Percentiles rank a stretch among this genome's conserved stretches.
Evolutionary conservation across 1,140 invertebrate genomes (phyloP).

Genomic region (Melipona quadrifasciata): DNA sequence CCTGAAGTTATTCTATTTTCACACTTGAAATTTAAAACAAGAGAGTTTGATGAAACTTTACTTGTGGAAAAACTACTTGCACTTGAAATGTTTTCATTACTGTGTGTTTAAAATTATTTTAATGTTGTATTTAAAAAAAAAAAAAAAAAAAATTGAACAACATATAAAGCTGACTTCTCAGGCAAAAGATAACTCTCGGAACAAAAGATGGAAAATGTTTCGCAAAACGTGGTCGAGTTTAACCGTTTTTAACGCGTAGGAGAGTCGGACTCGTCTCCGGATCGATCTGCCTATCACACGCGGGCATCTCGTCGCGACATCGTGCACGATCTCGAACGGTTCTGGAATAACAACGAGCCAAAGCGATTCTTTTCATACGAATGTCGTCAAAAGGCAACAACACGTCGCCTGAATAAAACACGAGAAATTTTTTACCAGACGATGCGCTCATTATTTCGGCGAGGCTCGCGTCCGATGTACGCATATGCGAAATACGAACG

Average conservation of each 20-base stretch:
- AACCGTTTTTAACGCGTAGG: not conserved
- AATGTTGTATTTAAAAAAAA: not conserved
- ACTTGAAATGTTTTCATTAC: not conserved
- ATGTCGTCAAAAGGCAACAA: not conserved
- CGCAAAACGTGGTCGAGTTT: not conserved
- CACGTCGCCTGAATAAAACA: slow-evolving; percentile 19
- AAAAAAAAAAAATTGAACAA: too few species aligned
- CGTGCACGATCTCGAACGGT: not conserved
- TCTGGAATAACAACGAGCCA: not conserved
- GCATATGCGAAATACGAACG: not conserved
- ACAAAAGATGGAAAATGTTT: not conserved
- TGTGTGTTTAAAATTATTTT: not conserved
- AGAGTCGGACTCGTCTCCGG: not conserved
- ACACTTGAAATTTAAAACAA: too few species aligned
- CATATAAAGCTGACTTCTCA: not conserved
- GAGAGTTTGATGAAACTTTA: too few species aligned
- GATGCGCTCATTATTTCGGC: not conserved
- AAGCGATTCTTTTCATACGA: too few species aligned
- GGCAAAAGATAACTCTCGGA: not conserved
- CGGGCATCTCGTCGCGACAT: not conserved
- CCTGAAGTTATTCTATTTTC: too few species aligned
- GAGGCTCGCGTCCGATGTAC: not conserved
- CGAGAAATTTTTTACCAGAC: not conserved
- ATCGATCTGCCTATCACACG: not conserved
- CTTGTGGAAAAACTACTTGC: too few species aligned